These are phyloP conservation scores for Centropus unirufus DNA, from an alignment of 2,113 vertebrate genomes.

Conservation along the genomic window DNA sequence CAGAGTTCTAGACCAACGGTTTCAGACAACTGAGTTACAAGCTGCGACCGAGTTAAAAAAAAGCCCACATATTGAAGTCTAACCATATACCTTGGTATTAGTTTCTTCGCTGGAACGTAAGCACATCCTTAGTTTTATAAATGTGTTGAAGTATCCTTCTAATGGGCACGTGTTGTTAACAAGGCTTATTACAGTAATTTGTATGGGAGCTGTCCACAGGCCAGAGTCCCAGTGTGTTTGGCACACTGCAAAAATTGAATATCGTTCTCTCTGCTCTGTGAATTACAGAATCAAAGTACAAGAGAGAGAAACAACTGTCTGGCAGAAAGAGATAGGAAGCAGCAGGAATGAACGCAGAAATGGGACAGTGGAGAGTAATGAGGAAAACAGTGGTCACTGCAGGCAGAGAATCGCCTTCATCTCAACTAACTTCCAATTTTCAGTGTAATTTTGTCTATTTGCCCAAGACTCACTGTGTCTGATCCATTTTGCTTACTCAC, in stretches of 20 bases:
- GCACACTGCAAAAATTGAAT: not conserved
- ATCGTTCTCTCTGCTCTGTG: not conserved
- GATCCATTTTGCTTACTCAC: not conserved
- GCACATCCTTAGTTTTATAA: not conserved
- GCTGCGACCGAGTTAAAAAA: not conserved
- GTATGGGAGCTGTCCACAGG: not conserved
- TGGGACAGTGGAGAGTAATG: not conserved
- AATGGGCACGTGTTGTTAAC: not conserved
- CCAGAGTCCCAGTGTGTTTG: not conserved
- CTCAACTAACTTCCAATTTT: not conserved
- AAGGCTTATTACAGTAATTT: conserved; percentile 20
- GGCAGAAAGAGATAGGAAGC: not conserved
- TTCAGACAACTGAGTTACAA: not conserved
- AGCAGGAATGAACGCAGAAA: not conserved
- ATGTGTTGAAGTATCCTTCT: not conserved
- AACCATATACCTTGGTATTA: not conserved
- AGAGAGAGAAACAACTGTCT: not conserved
- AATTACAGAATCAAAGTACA: not conserved
- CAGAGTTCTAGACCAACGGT: not conserved
- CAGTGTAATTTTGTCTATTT: not conserved
- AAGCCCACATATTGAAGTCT: not conserved
- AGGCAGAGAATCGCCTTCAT: not conserved
- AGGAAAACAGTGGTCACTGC: not conserved
- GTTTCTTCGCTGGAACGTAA: not conserved
- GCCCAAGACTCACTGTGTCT: not conserved